Base-by-base conservation (phyloP, 2,888 invertebrate genomes). In the Peribatodes rhomboidaria region DNA sequence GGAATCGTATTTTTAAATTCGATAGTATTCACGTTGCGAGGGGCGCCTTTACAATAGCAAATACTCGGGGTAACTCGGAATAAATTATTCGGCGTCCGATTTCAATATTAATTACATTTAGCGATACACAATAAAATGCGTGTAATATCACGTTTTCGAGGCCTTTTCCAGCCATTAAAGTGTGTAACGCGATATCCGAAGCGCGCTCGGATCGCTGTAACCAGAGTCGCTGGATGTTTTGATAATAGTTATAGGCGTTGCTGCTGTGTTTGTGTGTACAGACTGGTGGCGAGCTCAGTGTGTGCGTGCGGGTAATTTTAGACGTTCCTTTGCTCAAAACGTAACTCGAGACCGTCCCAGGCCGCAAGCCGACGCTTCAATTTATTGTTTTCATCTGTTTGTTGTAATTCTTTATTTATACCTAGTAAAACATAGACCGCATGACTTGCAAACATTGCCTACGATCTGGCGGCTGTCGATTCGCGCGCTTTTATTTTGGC, bases 111-210 rank as follows among this genome's bases (percentile, higher is more conserved):
- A 93, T 92, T 92, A 92, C 91, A 87, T 89, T 92, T 90, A 83
- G 90, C 90, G 85, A 90, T 90, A 90, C 82, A 90, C 88, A 92
- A 92, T 90, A 92, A 92, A 92, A 91, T 87, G 87, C 91, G 90
- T 92, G 90, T 92, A 91, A 92, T 92, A 91, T 92, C 90, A 90
- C 90, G 88, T 91, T 93, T 92, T 92, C 91, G 93, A 92, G 93
- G 93, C 91, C 92, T 92, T 92, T 93, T 93, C 92, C 92, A 92
- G 90, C 92, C 92, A 93, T 93, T 93, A 93, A 93, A 92, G 92
- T 90, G 88, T 92, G 93, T 90, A 93, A 93, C 82, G 86, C 86
- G 93, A 93, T 92, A 90, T 88, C 87, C 86, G 90, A 90, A 92
- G 92, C 92, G 89, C 92, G 91, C 90, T 92, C 90, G 90, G 91